Evolutionary conservation across 30 jellyfish, hydroid and myxozoan species (phyloP).

Genomic region (Hydractinia echinata): DNA sequence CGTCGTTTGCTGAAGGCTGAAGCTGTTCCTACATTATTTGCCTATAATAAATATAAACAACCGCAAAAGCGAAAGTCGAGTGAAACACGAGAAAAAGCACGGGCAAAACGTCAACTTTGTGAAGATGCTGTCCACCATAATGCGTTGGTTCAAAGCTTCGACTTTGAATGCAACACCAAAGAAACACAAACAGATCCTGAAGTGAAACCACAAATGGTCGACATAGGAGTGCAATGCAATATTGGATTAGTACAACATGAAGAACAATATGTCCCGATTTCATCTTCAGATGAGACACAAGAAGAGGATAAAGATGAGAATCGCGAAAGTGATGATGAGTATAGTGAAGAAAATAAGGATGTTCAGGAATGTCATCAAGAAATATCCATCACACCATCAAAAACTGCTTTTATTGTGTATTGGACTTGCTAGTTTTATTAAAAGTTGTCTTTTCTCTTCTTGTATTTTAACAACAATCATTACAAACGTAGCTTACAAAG

Average conservation of each 20-base stretch:
- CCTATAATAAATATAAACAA: conserved; percentile 9
- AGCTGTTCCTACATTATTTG: conserved; percentile 13
- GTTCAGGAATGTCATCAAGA: too few relatives aligned
- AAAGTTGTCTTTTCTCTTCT: background rate
- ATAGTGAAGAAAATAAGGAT: too few relatives aligned
- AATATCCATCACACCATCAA: too few relatives aligned
- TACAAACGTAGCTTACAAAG: conserved; percentile 9
- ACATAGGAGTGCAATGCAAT: conserved; percentile 28
- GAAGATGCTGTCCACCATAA: conserved; percentile 18
- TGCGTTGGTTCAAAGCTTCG: conserved; percentile 13
- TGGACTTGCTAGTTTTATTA: conserved; percentile 6
- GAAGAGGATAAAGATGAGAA: too few relatives aligned
- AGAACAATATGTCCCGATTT: conserved; percentile 8
- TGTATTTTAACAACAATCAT: conserved; percentile 3
- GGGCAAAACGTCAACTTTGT: conserved; percentile 19
- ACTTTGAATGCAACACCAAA: background rate
- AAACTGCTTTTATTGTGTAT: too few relatives aligned
- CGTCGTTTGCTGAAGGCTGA: conserved; percentile 20
- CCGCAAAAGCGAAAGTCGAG: conserved; percentile 21
- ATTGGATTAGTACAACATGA: conserved; percentile 11
- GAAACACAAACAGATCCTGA: conserved; percentile 25
- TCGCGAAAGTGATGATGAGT: too few relatives aligned
- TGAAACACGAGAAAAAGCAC: conserved; percentile 13
- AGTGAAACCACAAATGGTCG: background rate
- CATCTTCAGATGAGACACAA: too few relatives aligned